Evolutionary conservation across 2,888 invertebrate genomes (phyloP), one percentile per base, ranked within the genome.

Genomic region (Mayetiola destructor): DNA sequence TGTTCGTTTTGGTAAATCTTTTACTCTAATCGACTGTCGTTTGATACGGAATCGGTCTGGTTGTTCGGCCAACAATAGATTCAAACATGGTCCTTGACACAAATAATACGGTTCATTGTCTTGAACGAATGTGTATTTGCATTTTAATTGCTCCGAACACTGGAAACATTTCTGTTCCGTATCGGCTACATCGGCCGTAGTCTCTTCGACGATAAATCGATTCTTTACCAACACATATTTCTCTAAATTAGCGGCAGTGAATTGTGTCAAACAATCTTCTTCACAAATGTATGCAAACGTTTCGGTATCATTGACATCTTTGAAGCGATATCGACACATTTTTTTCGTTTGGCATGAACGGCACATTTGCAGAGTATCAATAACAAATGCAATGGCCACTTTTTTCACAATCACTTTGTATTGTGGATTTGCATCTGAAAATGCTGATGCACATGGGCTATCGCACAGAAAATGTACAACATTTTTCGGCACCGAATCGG

Each of bases 11-110:
- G 58, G 56, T 56, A 71, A 67, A 42, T 71, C 70, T 6, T 71
- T 66, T 6, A 71, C 73, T 3, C 72, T 66, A 61, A 71, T 70
- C 4, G 72, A 71, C 48, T 70, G 61, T 5, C 61, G 59, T 70
- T 3, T 72, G 30, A 59, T 30, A 29, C 58, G 57, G 29, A 68
- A 71, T 58, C 75, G 73, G 48, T 74, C 73, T 1, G 70, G 68
- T 59, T 76, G 72, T 58, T 72, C 71, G 16, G 70, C 69, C 62
- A 74, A 75, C 10, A 73, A 68, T 54, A 66, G 62, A 62, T 77
- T 78, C 29, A 82, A 72, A 63, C 84, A 84, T 56, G 66, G 64
- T 48, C 77, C 75, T 30, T 75, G 75, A 63, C 84, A 84, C 37
- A 83, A 69, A 59, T 73, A 69, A 56, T 69, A 69, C 0, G 64